Evolutionary conservation across 2,888 invertebrate species (phyloP), one percentile per base, ranked within the genome.

Genomic region (Pycnomerus fuliginosus): DNA sequence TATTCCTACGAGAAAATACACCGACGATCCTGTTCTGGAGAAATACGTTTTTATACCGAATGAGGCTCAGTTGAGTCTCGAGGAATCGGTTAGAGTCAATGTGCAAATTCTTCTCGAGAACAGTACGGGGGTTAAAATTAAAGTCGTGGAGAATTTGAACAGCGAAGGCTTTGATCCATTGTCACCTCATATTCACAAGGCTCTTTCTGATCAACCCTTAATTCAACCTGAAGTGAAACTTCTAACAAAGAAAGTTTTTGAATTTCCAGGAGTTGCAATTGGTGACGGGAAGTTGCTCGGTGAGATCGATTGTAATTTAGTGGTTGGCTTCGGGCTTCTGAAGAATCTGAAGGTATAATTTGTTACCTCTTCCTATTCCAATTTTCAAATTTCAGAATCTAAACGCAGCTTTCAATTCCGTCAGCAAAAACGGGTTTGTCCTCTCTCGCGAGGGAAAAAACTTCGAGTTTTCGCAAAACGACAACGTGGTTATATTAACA

Each of bases 41-140:
- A 80, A 80, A 64, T 84, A 85, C 61, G 74, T 76, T 40, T 90
- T 90, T 61, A 63, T 87, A 3, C 79, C 88, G 0, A 80, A 85
- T 68, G 50, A 48, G 31, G 43, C 44, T 1, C 30, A 39, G 13
- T 32, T 60, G 10, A 22, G 50, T 8, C 11, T 57, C 1, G 36
- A 43, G 8, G 38, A 56, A 33, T 74, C 80, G 0, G 69, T 81
- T 0, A 73, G 83, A n/a, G 67, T 77, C 1, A 73, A 80, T 60
- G 72, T 87, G 1, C 90, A 90, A 65, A 62, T 87, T 0, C 78
- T 83, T 0, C 64, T 86, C 0, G 90, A 90, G 67, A 90, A 89
- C 64, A 66, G 77, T 1, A 76, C 78, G 35, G 74, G 73, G 0
- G 70, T 76, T 50, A 83, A 83, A 72, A 75, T 84, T 0, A 84